phyloP scores from a whole-genome alignment of 64 coral and sea anemone genomes.

The Pocillopora verrucosa region DNA sequence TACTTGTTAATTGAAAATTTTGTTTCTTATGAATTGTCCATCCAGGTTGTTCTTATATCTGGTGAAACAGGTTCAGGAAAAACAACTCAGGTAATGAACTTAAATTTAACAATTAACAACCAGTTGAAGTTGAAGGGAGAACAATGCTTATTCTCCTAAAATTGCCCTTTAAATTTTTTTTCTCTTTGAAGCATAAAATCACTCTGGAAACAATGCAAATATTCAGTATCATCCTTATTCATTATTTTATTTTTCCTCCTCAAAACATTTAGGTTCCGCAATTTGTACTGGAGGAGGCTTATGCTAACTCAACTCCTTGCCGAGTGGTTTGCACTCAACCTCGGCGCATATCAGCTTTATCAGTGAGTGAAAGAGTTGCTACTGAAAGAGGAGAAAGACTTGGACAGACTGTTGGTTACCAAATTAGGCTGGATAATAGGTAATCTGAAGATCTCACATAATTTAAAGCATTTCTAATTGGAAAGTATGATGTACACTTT shows the following conservation, averaged over 20 bases:
- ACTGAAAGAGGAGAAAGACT: slow-evolving; percentile 86
- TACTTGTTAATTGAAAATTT: not conserved
- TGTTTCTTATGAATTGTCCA: not conserved
- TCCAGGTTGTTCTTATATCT: slow-evolving; percentile 89
- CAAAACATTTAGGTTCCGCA: slow-evolving; percentile 70
- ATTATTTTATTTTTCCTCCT: too few species aligned
- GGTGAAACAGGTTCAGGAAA: slow-evolving; percentile 99
- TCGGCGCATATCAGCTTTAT: slow-evolving; percentile 91
- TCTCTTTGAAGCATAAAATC: too few species aligned
- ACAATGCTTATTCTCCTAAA: too few species aligned
- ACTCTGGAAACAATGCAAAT: not conserved
- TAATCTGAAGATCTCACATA: not conserved
- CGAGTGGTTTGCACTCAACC: slow-evolving; percentile 95
- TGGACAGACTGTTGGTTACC: slow-evolving; percentile 92
- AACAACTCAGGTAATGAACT: slow-evolving; percentile 82
- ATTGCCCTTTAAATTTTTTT: too few species aligned
- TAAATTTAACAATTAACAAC: not conserved
- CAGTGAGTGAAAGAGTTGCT: slow-evolving; percentile 93
- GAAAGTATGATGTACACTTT: too few species aligned
- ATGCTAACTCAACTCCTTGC: slow-evolving; percentile 60
- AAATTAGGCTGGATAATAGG: slow-evolving; percentile 97
- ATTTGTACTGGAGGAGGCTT: slow-evolving; percentile 79
- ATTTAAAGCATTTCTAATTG: too few species aligned
- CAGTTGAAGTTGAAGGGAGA: too few species aligned
- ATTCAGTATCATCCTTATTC: not conserved